A percentile compares a stretch with the other conserved stretches of the same genome.
These are phyloP conservation scores for Ormia ochracea DNA, from an alignment of 2,888 invertebrate genomes.

Conservation along the genomic window DNA sequence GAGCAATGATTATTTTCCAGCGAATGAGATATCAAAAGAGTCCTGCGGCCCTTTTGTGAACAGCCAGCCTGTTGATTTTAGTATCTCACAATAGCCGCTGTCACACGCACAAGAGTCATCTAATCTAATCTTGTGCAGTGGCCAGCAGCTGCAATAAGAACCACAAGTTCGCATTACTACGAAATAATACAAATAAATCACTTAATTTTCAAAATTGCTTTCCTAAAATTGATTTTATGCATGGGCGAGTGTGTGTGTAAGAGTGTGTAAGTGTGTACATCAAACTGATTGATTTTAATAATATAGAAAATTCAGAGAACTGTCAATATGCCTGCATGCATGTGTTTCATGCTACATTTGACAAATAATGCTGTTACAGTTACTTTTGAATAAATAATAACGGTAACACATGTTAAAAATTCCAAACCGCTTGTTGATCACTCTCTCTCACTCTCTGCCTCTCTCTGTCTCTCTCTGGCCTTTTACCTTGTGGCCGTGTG, in stretches of 20 bases:
- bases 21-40: too few species aligned
- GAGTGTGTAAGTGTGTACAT: not conserved
- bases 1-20: not conserved
- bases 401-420: constrained; percentile 65
- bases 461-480: not conserved
- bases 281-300: too few species aligned
- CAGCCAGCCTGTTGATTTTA: constrained; percentile 61
- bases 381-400: constrained; percentile 64
- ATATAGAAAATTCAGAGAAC: too few species aligned
- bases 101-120: constrained; percentile 99
- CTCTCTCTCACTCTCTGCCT: not conserved
- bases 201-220: not conserved
- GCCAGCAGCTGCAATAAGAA: constrained; percentile 96
- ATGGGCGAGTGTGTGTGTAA: not conserved
- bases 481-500: not conserved
- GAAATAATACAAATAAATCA: constrained; percentile 9
- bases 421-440: constrained; percentile 58
- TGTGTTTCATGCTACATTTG: not conserved
- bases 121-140: constrained; percentile 96
- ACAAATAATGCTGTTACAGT: constrained; percentile 1
- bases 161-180: constrained; percentile 62
- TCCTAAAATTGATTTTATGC: not conserved
- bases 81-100: constrained; percentile 96
- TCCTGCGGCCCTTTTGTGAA: not conserved
- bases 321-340: too few species aligned